A percentile compares a stretch with the other conserved stretches of the same genome.
Conservation (phyloP, 2,888 invertebrate genomes). For the Leptinotarsa rubiginosa region DNA sequence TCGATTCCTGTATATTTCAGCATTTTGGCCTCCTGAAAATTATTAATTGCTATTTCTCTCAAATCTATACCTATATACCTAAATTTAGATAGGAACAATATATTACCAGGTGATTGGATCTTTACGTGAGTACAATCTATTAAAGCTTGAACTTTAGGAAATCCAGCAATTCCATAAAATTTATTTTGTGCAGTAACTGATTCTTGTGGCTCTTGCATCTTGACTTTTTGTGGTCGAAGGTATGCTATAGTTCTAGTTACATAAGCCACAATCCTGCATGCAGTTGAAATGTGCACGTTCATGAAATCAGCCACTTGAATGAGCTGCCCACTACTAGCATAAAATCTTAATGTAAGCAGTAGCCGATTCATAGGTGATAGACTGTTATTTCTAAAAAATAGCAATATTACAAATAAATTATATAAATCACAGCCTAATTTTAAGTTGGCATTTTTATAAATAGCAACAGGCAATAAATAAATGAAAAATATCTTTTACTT, state of each 20-base stretch:
- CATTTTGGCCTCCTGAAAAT: constrained; percentile 47
- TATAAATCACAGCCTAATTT: neutral
- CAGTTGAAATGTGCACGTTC: constrained; percentile 19
- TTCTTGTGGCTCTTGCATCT: constrained; percentile 18
- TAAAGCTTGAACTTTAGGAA: constrained; percentile 22
- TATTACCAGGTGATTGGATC: constrained; percentile 29
- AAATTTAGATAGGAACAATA: constrained; percentile 4
- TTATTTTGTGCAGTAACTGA: constrained; percentile 15
- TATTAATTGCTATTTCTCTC: neutral
- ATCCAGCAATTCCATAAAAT: constrained; percentile 23
- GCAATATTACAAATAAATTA: too few species aligned
- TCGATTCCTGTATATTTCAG: constrained; percentile 52
- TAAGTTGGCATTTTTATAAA: neutral
- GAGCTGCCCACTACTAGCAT: constrained; percentile 12
- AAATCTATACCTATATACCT: neutral
- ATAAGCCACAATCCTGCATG: constrained; percentile 15
- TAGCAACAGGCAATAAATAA: neutral
- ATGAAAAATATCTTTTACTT: constrained; percentile 23
- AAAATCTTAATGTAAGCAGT: constrained; percentile 12
- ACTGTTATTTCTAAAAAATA: constrained; percentile 12
- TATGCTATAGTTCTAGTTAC: constrained; percentile 22
- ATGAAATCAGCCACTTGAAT: constrained; percentile 17
- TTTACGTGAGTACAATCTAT: constrained; percentile 27
- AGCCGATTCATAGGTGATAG: constrained; percentile 12
- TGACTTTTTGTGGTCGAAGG: constrained; percentile 13